A percentile compares a stretch with the other conserved stretches of the same genome.
These are phyloP conservation scores for Conopomorpha cramerella DNA, from an alignment of 1,140 invertebrate genomes.

Conservation along the genomic window DNA sequence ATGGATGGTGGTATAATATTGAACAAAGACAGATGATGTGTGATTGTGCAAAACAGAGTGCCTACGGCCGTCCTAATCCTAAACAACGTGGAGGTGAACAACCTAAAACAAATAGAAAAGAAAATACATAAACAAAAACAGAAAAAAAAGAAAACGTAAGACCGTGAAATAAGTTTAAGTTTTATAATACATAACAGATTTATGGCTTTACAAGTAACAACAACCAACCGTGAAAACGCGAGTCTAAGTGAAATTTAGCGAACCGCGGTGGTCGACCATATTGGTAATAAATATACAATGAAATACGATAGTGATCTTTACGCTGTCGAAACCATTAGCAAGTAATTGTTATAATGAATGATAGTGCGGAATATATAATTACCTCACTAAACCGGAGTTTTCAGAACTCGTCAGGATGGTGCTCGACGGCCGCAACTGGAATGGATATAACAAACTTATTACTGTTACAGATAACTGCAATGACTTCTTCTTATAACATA, in stretches of 20 bases:
- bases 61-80: conserved; percentile 30
- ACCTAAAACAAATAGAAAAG: conserved; percentile 48
- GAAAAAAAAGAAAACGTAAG: conserved; percentile 3
- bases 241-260: too few species aligned
- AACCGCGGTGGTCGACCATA: too few species aligned
- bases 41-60: conserved; percentile 24
- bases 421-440: conserved; percentile 51
- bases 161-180: not conserved
- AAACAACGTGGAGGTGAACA: conserved; percentile 41
- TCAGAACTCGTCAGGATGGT: conserved; percentile 50
- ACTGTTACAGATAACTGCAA: not conserved
- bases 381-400: conserved; percentile 59
- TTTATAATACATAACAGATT: not conserved
- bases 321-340: too few species aligned
- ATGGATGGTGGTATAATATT: not conserved
- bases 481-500: too few species aligned
- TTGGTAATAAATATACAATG: too few species aligned
- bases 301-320: too few species aligned
- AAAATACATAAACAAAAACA: conserved; percentile 7
- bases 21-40: conserved; percentile 15
- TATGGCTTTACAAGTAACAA: not conserved
- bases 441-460: conserved; percentile 10
- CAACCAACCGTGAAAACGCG: conserved; percentile 2
- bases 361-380: conserved; percentile 9
- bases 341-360: not conserved